Evolutionary conservation across 2,113 vertebrate species (phyloP).

Genomic region (Epinephelus lanceolatus): DNA sequence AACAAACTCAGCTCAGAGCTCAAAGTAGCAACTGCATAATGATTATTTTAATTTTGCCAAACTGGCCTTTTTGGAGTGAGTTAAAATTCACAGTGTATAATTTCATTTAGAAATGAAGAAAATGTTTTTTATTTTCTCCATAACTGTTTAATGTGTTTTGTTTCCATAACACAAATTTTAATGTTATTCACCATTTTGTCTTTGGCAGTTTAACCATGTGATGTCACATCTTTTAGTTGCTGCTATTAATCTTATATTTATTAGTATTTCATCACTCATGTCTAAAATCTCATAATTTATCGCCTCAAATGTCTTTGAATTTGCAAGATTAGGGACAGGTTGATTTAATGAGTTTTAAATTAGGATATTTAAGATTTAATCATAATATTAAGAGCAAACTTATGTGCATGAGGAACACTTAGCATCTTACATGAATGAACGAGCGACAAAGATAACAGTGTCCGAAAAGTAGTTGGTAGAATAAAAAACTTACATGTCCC

Average conservation of each 20-base stretch:
- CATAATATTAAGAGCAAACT: not conserved
- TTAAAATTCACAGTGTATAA: too few relatives aligned
- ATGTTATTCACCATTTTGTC: not conserved
- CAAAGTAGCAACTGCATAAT: not conserved
- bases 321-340: not conserved
- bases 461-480: too few relatives aligned
- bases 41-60: not conserved
- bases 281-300: not conserved
- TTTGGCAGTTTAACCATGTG: not conserved
- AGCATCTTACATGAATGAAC: not conserved
- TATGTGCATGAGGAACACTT: not conserved
- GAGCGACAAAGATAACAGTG: too few relatives aligned
- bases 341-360: not conserved
- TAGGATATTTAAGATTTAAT: not conserved
- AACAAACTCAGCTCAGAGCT: not conserved
- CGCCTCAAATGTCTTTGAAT: not conserved
- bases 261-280: not conserved
- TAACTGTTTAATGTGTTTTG: too few relatives aligned
- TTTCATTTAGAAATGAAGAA: too few relatives aligned
- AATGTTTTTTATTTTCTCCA: not conserved
- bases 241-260: not conserved
- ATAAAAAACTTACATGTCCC: too few relatives aligned
- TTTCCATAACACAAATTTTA: not conserved
- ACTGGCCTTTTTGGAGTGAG: not conserved
- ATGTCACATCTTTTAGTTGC: too few relatives aligned